Evolutionary conservation across 2,797 vertebrate species (phyloP).

Genomic region (Cossypha heuglini): DNA sequence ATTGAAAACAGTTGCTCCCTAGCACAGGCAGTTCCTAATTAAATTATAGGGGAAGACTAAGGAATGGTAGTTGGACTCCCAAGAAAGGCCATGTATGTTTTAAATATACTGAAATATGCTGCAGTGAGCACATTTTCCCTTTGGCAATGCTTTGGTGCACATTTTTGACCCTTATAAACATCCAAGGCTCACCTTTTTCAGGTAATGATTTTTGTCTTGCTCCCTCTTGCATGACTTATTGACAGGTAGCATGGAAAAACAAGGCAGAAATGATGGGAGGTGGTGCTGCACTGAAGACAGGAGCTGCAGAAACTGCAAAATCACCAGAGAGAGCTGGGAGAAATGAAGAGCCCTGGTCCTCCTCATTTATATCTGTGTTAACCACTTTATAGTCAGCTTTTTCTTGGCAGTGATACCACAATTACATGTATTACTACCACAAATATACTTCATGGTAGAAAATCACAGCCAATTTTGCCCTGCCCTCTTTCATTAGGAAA

Average conservation of each 20-base stretch:
- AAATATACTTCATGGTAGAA: neutral
- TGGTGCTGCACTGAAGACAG: neutral
- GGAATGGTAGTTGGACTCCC: neutral
- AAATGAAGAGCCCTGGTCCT: neutral
- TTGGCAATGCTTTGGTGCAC: neutral
- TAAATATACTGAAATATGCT: neutral
- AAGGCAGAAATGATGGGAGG: neutral
- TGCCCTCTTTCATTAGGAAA: neutral
- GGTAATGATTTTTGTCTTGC: neutral
- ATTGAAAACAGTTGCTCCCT: neutral
- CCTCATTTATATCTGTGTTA: neutral
- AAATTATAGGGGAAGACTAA: neutral
- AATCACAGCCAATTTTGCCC: neutral
- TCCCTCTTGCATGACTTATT: neutral
- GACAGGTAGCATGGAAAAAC: neutral
- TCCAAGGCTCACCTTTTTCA: neutral
- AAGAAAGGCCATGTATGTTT: neutral
- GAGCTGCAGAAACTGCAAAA: neutral
- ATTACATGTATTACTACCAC: neutral
- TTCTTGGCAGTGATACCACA: neutral
- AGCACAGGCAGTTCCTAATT: neutral
- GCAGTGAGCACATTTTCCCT: neutral
- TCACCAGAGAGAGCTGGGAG: neutral
- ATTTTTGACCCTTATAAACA: neutral
- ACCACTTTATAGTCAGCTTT: neutral